Conservation (phyloP, 2,888 invertebrate genomes). For the Bursaphelenchus okinawaensis region DNA sequence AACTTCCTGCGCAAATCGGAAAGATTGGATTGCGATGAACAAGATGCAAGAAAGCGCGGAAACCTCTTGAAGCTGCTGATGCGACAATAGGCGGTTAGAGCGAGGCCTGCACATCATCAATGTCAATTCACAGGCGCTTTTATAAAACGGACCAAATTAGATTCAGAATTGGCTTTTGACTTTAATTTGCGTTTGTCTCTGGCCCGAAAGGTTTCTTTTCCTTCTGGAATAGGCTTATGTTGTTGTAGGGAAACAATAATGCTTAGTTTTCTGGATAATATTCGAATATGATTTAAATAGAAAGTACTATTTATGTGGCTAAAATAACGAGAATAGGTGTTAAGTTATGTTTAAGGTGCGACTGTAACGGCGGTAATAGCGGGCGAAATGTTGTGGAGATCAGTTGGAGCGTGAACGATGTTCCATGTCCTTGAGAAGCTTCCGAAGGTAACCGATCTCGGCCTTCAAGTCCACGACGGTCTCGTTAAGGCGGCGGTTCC, state of each 20-base stretch:
- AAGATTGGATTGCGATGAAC: neutral
- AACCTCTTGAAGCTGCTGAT: neutral
- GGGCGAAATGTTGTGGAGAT: neutral
- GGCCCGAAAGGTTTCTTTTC: no score
- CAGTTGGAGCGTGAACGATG: slow-evolving; percentile 2
- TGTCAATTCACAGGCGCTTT: neutral
- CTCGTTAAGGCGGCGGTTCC: slow-evolving; percentile 27
- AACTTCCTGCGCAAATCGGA: neutral
- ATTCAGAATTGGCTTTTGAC: no score
- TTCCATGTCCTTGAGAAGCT: slow-evolving; percentile 32
- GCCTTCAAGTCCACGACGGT: slow-evolving; percentile 33
- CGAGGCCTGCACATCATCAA: neutral
- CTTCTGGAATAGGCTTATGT: no score
- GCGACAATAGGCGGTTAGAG: neutral
- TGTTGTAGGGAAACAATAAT: no score
- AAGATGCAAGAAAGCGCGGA: neutral
- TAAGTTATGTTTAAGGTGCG: neutral
- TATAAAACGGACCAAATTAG: no score
- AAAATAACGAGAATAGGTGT: neutral
- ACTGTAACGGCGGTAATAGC: neutral
- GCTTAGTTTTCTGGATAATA: no score
- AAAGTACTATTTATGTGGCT: no score
- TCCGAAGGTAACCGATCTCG: slow-evolving; percentile 45
- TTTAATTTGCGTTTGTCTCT: no score
- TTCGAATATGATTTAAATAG: no score